Conservation (phyloP, 2,797 vertebrate species). For the Macropus fuliginosus region DNA sequence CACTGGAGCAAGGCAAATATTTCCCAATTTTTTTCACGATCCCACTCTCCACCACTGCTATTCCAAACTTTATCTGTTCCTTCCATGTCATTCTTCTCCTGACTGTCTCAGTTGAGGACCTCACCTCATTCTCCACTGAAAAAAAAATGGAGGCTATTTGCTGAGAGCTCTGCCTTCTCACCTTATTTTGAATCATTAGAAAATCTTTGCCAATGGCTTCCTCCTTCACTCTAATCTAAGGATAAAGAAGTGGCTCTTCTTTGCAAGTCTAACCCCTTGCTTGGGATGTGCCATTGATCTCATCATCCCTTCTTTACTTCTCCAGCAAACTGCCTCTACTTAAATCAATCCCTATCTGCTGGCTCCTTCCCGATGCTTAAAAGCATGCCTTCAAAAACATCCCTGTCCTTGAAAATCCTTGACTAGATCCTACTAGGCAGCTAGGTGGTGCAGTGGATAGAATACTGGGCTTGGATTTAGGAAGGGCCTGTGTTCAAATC, state of each 20-base stretch:
- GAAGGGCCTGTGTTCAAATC: not conserved
- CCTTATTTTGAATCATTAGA: not conserved
- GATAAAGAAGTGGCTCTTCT: not conserved
- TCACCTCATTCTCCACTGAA: not conserved
- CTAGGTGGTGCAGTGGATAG: not conserved
- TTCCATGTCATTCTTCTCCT: not conserved
- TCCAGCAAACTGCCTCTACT: not conserved
- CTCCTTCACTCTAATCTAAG: not conserved
- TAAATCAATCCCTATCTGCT: not conserved
- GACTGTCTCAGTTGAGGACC: not conserved
- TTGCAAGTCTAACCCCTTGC: not conserved
- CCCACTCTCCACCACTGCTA: not conserved
- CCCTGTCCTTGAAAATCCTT: not conserved
- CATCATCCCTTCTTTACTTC: not conserved
- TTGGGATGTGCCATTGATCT: not conserved
- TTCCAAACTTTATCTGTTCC: not conserved
- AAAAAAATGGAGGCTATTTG: not conserved
- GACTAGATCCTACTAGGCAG: not conserved
- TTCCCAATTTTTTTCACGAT: not conserved
- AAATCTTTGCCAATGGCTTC: not conserved
- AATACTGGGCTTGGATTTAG: not conserved
- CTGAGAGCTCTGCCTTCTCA: not conserved
- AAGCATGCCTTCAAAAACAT: not conserved
- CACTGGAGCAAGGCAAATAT: not conserved
- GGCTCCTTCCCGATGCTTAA: not conserved